Evolutionary conservation across 2,113 vertebrate species (phyloP), one percentile per base, ranked within the genome.

Genomic region (Podilymbus podiceps): DNA sequence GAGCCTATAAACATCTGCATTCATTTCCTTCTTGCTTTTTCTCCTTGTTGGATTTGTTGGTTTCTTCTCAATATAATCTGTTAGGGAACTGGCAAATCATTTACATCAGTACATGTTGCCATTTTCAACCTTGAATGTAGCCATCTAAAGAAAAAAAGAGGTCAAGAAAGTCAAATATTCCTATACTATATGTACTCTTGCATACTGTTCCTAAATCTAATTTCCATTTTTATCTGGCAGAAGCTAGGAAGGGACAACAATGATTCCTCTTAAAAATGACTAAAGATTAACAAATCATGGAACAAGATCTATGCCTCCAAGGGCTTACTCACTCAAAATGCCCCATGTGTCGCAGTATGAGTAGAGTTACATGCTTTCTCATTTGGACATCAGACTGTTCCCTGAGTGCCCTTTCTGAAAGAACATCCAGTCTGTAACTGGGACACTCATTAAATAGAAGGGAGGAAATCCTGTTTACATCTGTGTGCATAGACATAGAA

Each of bases 201-300:
- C 52, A 88, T 47, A 78, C 68, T 91, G 63, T 50, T 82, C 46
- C 62, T 63, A 87, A 90, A 44, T 59, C 30, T 9, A 74, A 68
- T 83, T 93, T 78, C 56, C 38, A 20, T 90, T 94, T 95, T 95
- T 82, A 83, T 67, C 88, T 71, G 56, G 47, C 64, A 96, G 74
- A 86, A 71, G 59, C n/a, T 92, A 90, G 58, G 62, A 87, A 67
- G 9, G 46, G 14, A 52, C 10, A 85, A 23, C 52, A 89, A 92
- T 60, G 18, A 90, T 81, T 93, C 83, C 40, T 91, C 66, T 75
- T 84, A 64, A 88, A 93, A 95, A 89, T 56, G 7, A 85, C 42
- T 85, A 68, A 90, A 77, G 33, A 49, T 79, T 90, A 82, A 89
- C 80, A 75, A 86, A 77, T 71, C 81, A 69, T 23, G 18, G 76